Base-by-base conservation (phyloP, 2,797 vertebrate species). In the Danio tinwini region DNA sequence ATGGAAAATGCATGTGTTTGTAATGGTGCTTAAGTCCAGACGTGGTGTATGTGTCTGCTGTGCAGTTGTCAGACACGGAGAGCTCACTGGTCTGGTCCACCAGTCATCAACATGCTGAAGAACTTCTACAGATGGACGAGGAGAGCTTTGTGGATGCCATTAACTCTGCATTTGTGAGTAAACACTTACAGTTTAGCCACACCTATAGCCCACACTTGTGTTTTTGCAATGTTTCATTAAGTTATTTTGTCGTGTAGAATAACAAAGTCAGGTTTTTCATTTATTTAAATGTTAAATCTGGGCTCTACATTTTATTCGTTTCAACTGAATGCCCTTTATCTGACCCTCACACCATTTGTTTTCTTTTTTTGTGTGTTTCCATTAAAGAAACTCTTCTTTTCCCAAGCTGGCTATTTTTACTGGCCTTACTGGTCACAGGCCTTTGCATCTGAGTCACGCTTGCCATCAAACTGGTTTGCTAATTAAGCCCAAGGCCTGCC, bases 31-130 rank as follows among this genome's bases (percentile, higher is more conserved):
- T 21, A 81, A 63, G 47, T 12, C 39, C 40, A 74, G 29, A 65
- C 81, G 5, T 73, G 50, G 40, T 72, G 58, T 72, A 16, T 56
- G 1, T 71, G 9, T 64, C 81, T 67, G 83, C 65, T 86, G n/a
- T 74, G 80, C 85, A 99, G 98, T 93, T 99, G 52, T 98, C 97
- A 5, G 95, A 98, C 88, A 95, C 93, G 0, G 81, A 93, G 84
- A 99, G 97, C 89, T 99, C 98, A 65, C 91, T 99, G 88, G 98
- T 99, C 75, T 99, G 98, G 98, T 98, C 97, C 21, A 98, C 97
- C 4, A 96, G 95, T 87, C 97, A 97, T 80, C 91, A 88, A n/a
- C 95, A 94, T 0, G 98, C 98, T 0, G 90, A 92, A 0, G 94
- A 97, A 84, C 95, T 99, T 81, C 93, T 98, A 6, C 55, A 90